Evolutionary conservation across 2,888 invertebrate species (phyloP).

Genomic region (Stenichneumon culpator): DNA sequence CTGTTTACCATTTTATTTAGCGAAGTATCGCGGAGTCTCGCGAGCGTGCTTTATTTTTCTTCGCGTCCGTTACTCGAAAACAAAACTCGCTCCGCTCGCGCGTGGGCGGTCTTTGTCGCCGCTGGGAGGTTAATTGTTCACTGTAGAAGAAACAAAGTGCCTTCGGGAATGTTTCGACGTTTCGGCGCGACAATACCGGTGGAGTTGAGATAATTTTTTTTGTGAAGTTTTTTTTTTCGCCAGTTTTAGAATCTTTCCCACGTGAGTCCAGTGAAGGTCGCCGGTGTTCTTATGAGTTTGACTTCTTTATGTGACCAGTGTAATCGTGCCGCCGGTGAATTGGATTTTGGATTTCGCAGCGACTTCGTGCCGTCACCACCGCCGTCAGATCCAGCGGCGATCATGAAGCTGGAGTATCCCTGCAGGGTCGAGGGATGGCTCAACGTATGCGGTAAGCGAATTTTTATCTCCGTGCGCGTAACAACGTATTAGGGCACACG

Average conservation of each 20-base stretch:
- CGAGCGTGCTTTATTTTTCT: neutral
- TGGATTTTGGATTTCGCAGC: slow-evolving; percentile 60
- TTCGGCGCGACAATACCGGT: neutral
- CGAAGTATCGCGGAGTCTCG: slow-evolving; percentile 12
- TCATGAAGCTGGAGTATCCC: slow-evolving; percentile 86
- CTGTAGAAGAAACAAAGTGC: neutral
- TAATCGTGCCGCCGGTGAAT: slow-evolving; percentile 62
- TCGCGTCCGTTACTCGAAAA: neutral
- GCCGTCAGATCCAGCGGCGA: slow-evolving; percentile 48
- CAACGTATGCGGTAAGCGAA: slow-evolving; percentile 86
- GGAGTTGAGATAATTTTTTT: neutral
- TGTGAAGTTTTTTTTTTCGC: neutral
- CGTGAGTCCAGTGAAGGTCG: neutral
- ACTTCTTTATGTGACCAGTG: slow-evolving; percentile 63
- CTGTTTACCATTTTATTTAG: slow-evolving; percentile 31
- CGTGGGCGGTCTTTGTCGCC: neutral
- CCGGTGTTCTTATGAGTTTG: slow-evolving; percentile 58
- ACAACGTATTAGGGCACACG: neutral
- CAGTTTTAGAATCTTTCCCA: neutral
- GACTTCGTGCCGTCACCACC: slow-evolving; percentile 9
- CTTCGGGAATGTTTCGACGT: neutral
- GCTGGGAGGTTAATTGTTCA: neutral
- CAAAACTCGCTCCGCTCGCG: neutral
- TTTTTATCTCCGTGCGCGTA: slow-evolving; percentile 15
- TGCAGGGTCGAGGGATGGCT: slow-evolving; percentile 88